Percentiles rank a stretch among this genome's conserved stretches.
Conservation (phyloP, 2,113 vertebrate genomes). For the Ceyx margarethae region DNA sequence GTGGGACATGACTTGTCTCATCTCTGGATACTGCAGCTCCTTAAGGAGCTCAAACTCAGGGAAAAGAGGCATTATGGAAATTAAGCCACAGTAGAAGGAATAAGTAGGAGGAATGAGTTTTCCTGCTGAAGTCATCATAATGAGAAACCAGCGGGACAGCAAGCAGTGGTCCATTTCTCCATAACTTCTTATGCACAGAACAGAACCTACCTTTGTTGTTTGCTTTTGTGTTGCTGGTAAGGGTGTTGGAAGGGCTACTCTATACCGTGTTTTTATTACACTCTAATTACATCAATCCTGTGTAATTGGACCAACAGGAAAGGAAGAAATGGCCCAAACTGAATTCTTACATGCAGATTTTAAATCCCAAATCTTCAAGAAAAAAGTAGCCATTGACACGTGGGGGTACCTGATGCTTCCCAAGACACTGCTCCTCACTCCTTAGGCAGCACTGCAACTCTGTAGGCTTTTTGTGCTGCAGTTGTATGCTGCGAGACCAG, state of each 20-base stretch:
- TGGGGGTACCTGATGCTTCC: background rate
- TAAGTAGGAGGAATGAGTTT: background rate
- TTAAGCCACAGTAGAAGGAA: background rate
- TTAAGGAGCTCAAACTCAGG: background rate
- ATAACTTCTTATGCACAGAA: background rate
- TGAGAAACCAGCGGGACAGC: background rate
- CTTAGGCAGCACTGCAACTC: background rate
- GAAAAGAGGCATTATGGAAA: background rate
- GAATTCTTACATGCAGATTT: background rate
- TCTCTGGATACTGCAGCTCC: background rate
- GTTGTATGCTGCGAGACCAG: background rate
- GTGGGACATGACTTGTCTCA: background rate
- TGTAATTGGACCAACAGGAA: background rate
- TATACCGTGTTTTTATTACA: background rate
- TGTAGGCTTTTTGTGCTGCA: conserved; percentile 5
- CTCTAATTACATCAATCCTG: background rate
- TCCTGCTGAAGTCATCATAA: background rate
- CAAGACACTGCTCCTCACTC: background rate
- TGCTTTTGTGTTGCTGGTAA: background rate
- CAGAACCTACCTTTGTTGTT: background rate
- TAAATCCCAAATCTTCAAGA: background rate
- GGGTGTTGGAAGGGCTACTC: background rate
- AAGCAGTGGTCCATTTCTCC: background rate
- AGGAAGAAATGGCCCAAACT: background rate
- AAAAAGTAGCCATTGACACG: background rate